Conservation (phyloP, 2,797 vertebrate species). For the Odontamblyopus rebecca region DNA sequence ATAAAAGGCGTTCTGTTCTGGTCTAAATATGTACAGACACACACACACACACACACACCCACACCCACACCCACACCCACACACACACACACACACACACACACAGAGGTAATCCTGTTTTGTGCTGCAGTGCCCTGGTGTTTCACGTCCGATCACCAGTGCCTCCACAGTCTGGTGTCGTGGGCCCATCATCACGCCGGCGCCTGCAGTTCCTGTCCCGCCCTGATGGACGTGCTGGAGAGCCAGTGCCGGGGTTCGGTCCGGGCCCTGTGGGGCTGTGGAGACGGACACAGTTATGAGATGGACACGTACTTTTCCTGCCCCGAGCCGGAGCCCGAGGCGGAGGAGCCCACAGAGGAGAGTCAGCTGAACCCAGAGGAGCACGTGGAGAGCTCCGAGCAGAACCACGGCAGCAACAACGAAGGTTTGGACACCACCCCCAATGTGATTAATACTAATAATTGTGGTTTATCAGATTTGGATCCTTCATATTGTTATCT, state of each 20-base stretch:
- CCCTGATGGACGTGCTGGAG: slow-evolving; percentile 84
- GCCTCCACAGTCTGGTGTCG: slow-evolving; percentile 85
- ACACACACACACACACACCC: too few species aligned
- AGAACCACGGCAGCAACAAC: slow-evolving; percentile 29
- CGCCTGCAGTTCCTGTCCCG: slow-evolving; percentile 80
- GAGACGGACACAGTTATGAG: slow-evolving; percentile 84
- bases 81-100: too few species aligned
- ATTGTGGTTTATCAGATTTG: too few species aligned
- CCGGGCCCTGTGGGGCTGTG: slow-evolving; percentile 86
- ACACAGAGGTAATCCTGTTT: too few species aligned
- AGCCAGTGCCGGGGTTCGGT: slow-evolving; percentile 85
- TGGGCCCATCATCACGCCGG: slow-evolving; percentile 88
- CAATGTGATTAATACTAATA: too few species aligned
- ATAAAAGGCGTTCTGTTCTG: too few species aligned
- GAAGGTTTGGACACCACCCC: slow-evolving; percentile 17
- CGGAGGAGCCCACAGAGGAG: background rate
- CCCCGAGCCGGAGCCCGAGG: slow-evolving; percentile 14
- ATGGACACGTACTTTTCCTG: slow-evolving; percentile 76
- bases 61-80: too few species aligned
- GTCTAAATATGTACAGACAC: too few species aligned
- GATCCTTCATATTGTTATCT: too few species aligned
- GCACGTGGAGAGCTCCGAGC: slow-evolving; percentile 52
- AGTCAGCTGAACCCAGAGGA: slow-evolving; percentile 11
- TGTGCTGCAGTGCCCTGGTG: slow-evolving; percentile 28
- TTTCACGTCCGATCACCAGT: slow-evolving; percentile 83